Percentiles rank a stretch among this genome's conserved stretches.
Evolutionary conservation across 2,797 vertebrate genomes (phyloP).

Genomic region (Muscicapa comitata): DNA sequence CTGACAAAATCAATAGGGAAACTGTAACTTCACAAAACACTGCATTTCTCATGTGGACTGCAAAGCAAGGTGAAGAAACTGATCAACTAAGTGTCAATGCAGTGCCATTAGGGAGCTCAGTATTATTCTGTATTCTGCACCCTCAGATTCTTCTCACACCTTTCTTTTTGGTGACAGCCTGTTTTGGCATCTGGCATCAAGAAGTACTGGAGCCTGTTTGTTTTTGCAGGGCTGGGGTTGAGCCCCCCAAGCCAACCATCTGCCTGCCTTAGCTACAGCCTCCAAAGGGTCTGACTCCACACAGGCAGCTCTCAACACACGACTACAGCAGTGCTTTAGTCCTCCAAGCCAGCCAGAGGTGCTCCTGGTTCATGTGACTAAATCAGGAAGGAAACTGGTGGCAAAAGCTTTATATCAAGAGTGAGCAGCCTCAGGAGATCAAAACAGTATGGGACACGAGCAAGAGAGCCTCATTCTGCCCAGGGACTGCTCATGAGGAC

Average conservation of each 20-base stretch:
- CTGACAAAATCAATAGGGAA: neutral
- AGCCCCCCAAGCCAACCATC: neutral
- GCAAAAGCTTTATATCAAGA: neutral
- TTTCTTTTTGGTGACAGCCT: neutral
- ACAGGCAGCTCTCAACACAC: neutral
- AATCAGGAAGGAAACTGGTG: neutral
- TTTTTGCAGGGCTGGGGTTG: neutral
- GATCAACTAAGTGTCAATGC: neutral
- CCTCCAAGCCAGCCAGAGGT: neutral
- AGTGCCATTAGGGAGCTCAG: neutral
- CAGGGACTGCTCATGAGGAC: neutral
- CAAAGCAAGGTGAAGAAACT: neutral
- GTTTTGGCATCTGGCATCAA: neutral
- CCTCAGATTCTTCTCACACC: neutral
- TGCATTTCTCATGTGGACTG: neutral
- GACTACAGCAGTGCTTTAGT: neutral
- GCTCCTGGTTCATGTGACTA: neutral
- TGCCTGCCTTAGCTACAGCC: neutral
- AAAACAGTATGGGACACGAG: fast-evolving
- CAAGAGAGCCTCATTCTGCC: neutral
- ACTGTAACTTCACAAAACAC: neutral
- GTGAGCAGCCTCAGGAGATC: neutral
- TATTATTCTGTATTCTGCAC: neutral
- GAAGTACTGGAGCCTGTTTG: neutral
- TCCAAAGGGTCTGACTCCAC: neutral